Base-by-base conservation (phyloP, 2,888 invertebrate genomes). In the Temnothorax rugatulus region DNA sequence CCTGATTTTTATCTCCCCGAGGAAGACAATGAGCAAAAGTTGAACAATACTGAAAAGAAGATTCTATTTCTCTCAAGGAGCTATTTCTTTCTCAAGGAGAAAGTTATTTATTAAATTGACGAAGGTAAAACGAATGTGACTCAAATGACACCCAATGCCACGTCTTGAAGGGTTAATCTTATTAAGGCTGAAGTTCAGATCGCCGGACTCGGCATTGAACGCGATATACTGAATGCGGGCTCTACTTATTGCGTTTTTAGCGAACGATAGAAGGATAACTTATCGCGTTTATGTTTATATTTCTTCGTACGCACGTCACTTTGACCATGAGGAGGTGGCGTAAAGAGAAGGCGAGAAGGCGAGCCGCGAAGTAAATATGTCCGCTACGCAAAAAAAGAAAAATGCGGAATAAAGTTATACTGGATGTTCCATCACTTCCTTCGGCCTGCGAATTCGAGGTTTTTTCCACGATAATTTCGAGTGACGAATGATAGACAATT, bases 281-380 rank as follows among this genome's bases (percentile, higher is more conserved):
- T 69, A 69, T 79, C 59, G 59, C 41, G n/a, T 18, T 69, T 44
- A 8, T 79, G 44, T 71, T 79, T 69, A 59, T 18, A 1, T 34
- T 79, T 71, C 52, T 59, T 41, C 38, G 29, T 66, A 29, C 25
- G 54, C 44, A 21, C 59, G 44, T 71, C 38, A 59, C 13, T 77
- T 21, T 13, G 29, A 44, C 34, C 21, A 21, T 13, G 21, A 69
- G 29, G 21, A 69, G 29, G 54, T 66, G 57, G 68, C 66, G 34
- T 1, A 11, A 68, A 61, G 52, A 50, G 9, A 4, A 66, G 47
- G 9, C 57, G 3, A 25, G 9, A 41, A 63, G 15, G 34, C 61
- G 15, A 74, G 44, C 2, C 13, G n/a, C 7, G 29, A 15, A n/a
- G 3, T 8, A 21, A 69, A 79, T 38, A 69, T 0, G 13, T 68